phyloP scores from a whole-genome alignment of 53 echinoderm and acorn worm species.

The Arbacia lixula region DNA sequence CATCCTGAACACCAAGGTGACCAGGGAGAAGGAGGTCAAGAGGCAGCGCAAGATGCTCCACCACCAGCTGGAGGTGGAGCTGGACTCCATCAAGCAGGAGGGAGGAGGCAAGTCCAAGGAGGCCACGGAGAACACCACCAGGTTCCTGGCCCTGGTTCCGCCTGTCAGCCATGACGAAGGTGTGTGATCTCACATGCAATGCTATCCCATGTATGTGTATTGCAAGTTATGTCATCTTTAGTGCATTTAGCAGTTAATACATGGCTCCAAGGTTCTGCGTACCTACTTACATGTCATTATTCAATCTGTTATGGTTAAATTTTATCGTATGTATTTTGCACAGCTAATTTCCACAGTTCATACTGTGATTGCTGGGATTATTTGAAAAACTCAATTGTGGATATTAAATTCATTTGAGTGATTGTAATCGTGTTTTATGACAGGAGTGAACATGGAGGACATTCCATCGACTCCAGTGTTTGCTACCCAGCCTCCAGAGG shows the following conservation, averaged over 20 bases:
- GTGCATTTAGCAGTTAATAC: too few relatives aligned
- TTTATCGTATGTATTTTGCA: too few relatives aligned
- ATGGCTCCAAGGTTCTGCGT: too few relatives aligned
- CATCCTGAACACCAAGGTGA: constrained; percentile 82
- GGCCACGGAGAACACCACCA: constrained; percentile 79
- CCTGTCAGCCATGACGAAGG: constrained; percentile 93
- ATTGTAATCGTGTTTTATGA: constrained; percentile 8
- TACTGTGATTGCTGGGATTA: background rate
- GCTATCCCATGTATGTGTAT: too few relatives aligned
- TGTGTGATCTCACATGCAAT: constrained; percentile 6
- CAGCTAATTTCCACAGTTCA: too few relatives aligned
- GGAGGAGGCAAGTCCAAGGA: constrained; percentile 81
- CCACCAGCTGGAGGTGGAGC: constrained; percentile 76
- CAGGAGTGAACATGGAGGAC: constrained; percentile 54
- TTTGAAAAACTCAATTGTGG: background rate
- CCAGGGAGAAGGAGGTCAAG: constrained; percentile 90
- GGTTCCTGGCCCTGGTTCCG: constrained; percentile 86
- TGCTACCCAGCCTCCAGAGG: constrained; percentile 75
- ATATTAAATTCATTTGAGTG: background rate
- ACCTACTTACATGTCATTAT: too few relatives aligned
- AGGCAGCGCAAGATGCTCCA: constrained; percentile 81
- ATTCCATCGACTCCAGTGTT: constrained; percentile 78
- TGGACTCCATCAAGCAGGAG: constrained; percentile 74
- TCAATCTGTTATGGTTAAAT: too few relatives aligned
- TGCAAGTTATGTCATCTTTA: too few relatives aligned